These are phyloP conservation scores for Pollenia angustigena DNA, from an alignment of 2,888 invertebrate species.

Conservation along the genomic window DNA sequence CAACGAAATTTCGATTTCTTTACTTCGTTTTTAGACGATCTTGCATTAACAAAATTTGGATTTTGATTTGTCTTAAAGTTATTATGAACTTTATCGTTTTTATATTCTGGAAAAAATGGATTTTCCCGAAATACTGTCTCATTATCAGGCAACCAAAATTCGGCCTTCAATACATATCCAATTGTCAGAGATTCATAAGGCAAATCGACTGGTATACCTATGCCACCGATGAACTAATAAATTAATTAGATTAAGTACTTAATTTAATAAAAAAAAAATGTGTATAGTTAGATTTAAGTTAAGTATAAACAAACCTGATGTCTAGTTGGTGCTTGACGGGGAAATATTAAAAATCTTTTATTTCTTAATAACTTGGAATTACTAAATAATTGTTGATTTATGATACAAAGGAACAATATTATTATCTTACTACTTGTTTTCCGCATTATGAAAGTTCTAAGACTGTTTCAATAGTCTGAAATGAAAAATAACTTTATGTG, in stretches of 20 bases:
- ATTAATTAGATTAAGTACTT: neutral
- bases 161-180: slow-evolving; percentile 80
- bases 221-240: slow-evolving; percentile 80
- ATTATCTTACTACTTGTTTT: slow-evolving; percentile 1
- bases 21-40: slow-evolving; percentile 23
- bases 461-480: slow-evolving; percentile 1
- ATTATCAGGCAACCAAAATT: slow-evolving; percentile 79
- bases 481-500: neutral
- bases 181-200: slow-evolving; percentile 79
- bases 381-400: slow-evolving; percentile 5
- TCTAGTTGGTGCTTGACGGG: slow-evolving; percentile 80
- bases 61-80: slow-evolving; percentile 21
- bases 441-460: slow-evolving; percentile 29
- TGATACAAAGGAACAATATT: slow-evolving; percentile 43
- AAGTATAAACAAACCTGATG: slow-evolving; percentile 77
- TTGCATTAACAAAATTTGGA: slow-evolving; percentile 55
- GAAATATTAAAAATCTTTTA: slow-evolving; percentile 80
- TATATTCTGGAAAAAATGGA: slow-evolving; percentile 80
- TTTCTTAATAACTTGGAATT: slow-evolving; percentile 48
- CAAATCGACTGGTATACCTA: slow-evolving; percentile 81
- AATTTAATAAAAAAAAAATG: neutral
- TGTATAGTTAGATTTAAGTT: neutral
- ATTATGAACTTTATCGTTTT: slow-evolving; percentile 55
- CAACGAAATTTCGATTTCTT: slow-evolving; percentile 76
- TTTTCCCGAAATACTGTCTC: slow-evolving; percentile 79